Conservation (phyloP, 2,113 vertebrate species). For the Chascanopsetta lugubris region DNA sequence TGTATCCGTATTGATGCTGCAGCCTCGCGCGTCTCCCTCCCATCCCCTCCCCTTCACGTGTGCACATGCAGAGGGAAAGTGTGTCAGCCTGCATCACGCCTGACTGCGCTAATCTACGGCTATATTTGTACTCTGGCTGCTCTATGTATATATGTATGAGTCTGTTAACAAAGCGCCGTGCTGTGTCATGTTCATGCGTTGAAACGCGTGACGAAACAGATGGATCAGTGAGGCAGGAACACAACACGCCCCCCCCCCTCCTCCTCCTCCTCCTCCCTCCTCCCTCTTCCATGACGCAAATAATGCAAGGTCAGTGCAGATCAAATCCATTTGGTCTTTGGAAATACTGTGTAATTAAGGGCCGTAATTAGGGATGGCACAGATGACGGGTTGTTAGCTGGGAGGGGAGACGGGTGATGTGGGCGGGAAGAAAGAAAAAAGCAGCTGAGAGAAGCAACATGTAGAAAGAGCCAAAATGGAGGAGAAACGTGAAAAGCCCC, state of each 20-base stretch:
- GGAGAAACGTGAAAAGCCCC: background rate
- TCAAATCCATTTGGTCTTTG: constrained; percentile 66
- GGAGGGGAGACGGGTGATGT: constrained; percentile 27
- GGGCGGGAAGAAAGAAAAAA: constrained; percentile 5
- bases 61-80: constrained; percentile 32
- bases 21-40: background rate
- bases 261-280: too few species aligned
- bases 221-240: background rate
- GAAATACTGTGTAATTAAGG: constrained; percentile 66
- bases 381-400: constrained; percentile 51
- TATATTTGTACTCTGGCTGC: constrained; percentile 30
- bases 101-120: constrained; percentile 9
- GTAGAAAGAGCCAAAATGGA: background rate
- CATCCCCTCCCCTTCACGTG: too few species aligned
- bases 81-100: constrained; percentile 25
- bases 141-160: constrained; percentile 16
- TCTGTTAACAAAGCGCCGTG: background rate
- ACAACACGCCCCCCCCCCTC: too few species aligned
- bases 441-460: background rate
- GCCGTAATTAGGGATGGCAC: constrained; percentile 57
- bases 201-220: constrained; percentile 5
- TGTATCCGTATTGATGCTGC: constrained; percentile 43
- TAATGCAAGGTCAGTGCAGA: constrained; percentile 44
- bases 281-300: too few species aligned
- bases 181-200: constrained; percentile 4